A percentile compares a stretch with the other conserved stretches of the same genome.
Evolutionary conservation across 1,140 invertebrate genomes (phyloP).

Genomic region (Muscidifurax raptorellus): DNA sequence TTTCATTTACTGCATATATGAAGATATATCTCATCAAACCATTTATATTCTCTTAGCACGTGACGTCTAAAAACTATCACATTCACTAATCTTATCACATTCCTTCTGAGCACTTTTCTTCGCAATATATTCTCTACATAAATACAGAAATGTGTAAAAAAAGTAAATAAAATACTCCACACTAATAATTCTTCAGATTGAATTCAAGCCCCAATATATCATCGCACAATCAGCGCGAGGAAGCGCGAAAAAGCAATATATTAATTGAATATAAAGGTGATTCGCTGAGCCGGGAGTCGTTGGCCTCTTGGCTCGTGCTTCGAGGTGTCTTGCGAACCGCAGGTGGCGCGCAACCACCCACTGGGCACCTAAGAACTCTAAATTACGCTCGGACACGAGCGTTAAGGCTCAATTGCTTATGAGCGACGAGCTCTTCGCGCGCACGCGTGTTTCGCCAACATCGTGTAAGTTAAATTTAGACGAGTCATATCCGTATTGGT

Average conservation of each 20-base stretch:
- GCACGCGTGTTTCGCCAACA: not conserved
- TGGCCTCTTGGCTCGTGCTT: conserved; percentile 52
- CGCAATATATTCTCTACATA: no score
- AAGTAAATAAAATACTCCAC: not conserved
- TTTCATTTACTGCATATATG: no score
- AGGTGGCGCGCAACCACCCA: conserved; percentile 70
- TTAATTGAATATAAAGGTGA: conserved; percentile 27
- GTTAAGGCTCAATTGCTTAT: conserved; percentile 67
- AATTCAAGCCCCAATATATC: not conserved
- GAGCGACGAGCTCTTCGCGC: conserved; percentile 15
- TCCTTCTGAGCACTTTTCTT: no score
- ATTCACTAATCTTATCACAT: no score
- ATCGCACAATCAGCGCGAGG: conserved; percentile 6
- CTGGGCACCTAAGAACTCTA: conserved; percentile 70
- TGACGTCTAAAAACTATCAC: no score
- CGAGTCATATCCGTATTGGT: not conserved
- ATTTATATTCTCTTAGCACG: no score
- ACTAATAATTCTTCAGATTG: not conserved
- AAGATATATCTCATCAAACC: no score
- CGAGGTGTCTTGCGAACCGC: conserved; percentile 69
- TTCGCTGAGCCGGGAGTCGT: conserved; percentile 54
- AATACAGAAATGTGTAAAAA: no score
- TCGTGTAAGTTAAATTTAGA: not conserved
- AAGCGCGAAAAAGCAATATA: conserved; percentile 31
- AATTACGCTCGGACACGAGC: conserved; percentile 69